Conservation (phyloP, 2,113 vertebrate genomes). For the Mola mola region DNA sequence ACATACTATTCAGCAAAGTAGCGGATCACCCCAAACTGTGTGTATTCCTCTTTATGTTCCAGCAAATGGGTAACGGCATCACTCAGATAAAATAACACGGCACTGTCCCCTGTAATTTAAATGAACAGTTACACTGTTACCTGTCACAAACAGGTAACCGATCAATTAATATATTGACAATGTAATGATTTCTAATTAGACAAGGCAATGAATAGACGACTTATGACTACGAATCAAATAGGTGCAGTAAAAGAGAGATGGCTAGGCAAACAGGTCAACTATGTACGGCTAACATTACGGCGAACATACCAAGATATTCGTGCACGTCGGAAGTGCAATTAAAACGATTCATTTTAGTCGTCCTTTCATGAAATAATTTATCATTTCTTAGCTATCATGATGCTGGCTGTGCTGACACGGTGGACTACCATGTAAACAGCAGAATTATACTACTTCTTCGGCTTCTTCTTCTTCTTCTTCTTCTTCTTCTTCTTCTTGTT, state of each 20-base stretch:
- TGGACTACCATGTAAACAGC: constrained; percentile 29
- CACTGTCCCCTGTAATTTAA: constrained; percentile 84
- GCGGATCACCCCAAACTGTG: constrained; percentile 89
- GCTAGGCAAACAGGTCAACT: too few species aligned
- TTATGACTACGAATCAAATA: too few species aligned
- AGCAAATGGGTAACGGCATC: constrained; percentile 94
- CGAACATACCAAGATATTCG: constrained; percentile 70
- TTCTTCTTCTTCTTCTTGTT: too few species aligned
- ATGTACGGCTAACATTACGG: too few species aligned
- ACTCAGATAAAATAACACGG: constrained; percentile 92
- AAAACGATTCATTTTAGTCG: constrained; percentile 64
- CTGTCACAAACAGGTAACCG: neutral
- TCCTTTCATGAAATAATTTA: too few species aligned
- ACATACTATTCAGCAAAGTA: constrained; percentile 99
- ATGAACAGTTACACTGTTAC: constrained; percentile 19
- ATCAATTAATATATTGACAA: too few species aligned
- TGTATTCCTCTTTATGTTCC: constrained; percentile 93
- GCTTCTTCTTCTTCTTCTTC: too few species aligned
- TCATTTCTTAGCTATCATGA: neutral
- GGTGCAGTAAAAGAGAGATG: too few species aligned
- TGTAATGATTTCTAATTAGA: too few species aligned
- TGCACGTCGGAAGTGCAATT: constrained; percentile 51
- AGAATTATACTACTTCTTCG: too few species aligned
- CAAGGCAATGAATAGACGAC: too few species aligned
- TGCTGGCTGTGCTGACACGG: neutral